Percentiles rank a stretch among this genome's conserved stretches.
phyloP scores from a whole-genome alignment of 2,888 invertebrate species.

The Amblyjoppa proteus region DNA sequence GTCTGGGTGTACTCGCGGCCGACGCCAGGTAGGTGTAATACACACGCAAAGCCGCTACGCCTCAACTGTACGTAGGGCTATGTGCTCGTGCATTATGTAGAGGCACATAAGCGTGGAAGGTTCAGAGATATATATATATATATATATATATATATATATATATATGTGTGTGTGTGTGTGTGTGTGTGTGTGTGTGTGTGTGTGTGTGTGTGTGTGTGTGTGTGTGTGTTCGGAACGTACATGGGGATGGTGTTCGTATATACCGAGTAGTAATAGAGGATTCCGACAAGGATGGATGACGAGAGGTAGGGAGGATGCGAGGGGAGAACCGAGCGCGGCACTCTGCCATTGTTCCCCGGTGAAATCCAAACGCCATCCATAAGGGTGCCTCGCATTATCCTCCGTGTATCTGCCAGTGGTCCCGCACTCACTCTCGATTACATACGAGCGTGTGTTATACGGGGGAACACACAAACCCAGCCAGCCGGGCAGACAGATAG shows the following conservation, averaged over 20 bases:
- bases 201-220: too few relatives aligned
- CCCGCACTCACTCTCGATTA: conserved; percentile 66
- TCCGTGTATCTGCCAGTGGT: conserved; percentile 75
- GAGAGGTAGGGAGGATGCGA: conserved; percentile 65
- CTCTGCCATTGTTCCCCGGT: conserved; percentile 81
- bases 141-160: conserved; percentile 38
- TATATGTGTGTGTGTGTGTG: too few relatives aligned
- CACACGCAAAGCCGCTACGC: conserved; percentile 2
- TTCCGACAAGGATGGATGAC: conserved; percentile 83
- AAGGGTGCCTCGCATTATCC: conserved; percentile 83
- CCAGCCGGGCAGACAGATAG: conserved; percentile 60
- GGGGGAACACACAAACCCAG: conserved; percentile 39
- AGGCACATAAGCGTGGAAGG: conserved; percentile 47
- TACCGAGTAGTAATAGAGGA: conserved; percentile 82
- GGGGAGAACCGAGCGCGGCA: conserved; percentile 63
- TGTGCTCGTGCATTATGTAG: conserved; percentile 51
- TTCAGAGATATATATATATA: conserved; percentile 13
- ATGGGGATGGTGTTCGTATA: conserved; percentile 71
- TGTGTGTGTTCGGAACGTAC: conserved; percentile 30
- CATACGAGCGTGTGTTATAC: conserved; percentile 50
- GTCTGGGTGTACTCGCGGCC: conserved; percentile 65
- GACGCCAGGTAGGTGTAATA: conserved; percentile 38
- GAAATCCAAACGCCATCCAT: conserved; percentile 82
- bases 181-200: neutral
- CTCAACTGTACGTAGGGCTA: conserved; percentile 21